Evolutionary conservation across 2,888 invertebrate genomes (phyloP).

Genomic region (Barypeithes pellucidus): DNA sequence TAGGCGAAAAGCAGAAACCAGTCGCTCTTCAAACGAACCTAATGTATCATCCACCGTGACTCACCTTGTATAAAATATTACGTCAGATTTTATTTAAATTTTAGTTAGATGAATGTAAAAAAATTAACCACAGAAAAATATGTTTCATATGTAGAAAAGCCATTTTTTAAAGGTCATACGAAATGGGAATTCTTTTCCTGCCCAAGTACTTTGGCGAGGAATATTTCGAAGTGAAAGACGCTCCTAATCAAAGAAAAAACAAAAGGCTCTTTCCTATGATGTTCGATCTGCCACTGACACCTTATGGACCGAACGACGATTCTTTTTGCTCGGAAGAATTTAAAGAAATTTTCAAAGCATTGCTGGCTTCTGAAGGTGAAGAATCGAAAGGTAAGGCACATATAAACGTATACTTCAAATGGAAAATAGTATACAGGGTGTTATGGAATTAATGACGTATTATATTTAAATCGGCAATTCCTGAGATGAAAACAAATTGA

Average conservation of each 20-base stretch:
- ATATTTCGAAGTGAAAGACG: slow-evolving; percentile 64
- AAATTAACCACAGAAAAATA: no score
- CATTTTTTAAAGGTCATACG: slow-evolving; percentile 75
- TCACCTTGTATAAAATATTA: no score
- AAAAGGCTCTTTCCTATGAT: slow-evolving; percentile 77
- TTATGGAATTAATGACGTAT: no score
- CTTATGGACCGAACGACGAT: slow-evolving; percentile 79
- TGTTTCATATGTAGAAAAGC: background rate
- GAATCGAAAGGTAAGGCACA: background rate
- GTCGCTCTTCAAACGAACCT: no score
- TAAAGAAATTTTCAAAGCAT: background rate
- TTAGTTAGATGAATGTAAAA: no score
- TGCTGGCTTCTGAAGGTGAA: background rate
- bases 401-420: no score
- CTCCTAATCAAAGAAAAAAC: slow-evolving; percentile 59
- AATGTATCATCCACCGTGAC: no score
- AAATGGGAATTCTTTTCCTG: slow-evolving; percentile 91
- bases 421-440: no score
- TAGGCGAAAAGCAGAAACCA: no score
- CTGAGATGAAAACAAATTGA: no score
- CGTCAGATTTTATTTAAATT: no score
- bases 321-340: slow-evolving; percentile 71
- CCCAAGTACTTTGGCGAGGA: slow-evolving; percentile 86
- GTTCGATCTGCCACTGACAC: slow-evolving; percentile 86
- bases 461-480: no score